Conservation (phyloP, 2,888 invertebrate species). For the Acleris emargana region DNA sequence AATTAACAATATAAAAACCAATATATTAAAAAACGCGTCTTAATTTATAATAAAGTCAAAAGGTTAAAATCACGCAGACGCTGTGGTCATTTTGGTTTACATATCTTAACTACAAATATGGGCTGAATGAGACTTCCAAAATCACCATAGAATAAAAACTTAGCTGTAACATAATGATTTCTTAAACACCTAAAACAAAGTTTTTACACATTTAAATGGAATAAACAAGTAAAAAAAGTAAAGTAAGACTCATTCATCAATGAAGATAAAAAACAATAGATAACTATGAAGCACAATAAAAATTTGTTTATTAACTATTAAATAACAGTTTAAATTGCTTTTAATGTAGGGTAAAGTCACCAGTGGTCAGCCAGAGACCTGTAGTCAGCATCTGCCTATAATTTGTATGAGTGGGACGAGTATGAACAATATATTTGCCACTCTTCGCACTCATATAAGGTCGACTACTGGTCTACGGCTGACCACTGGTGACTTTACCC, state of each 20-base stretch:
- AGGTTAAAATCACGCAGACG: constrained; percentile 23
- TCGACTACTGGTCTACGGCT: too few species aligned
- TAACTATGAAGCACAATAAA: constrained; percentile 30
- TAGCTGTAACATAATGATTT: neutral
- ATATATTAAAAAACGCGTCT: constrained; percentile 1
- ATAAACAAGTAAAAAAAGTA: constrained; percentile 26
- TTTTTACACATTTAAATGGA: constrained; percentile 23
- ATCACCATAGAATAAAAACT: constrained; percentile 1
- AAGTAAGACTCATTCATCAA: constrained; percentile 13
- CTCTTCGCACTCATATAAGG: too few species aligned
- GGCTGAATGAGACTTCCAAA: constrained; percentile 8
- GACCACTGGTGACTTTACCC: too few species aligned
- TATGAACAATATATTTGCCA: too few species aligned
- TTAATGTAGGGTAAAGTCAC: too few species aligned
- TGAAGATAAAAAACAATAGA: constrained; percentile 24
- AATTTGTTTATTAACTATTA: constrained; percentile 29
- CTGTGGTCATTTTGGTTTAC: constrained; percentile 4
- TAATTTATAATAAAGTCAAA: constrained; percentile 13
- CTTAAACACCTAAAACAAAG: constrained; percentile 18
- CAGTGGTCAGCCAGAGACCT: too few species aligned
- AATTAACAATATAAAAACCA: neutral
- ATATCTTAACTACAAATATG: constrained; percentile 11
- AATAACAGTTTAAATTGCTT: constrained; percentile 33
- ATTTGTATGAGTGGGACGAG: too few species aligned
- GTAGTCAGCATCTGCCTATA: too few species aligned